These are phyloP conservation scores for Malacoctenus gilli DNA, from an alignment of 2,797 vertebrate species.

Conservation along the genomic window DNA sequence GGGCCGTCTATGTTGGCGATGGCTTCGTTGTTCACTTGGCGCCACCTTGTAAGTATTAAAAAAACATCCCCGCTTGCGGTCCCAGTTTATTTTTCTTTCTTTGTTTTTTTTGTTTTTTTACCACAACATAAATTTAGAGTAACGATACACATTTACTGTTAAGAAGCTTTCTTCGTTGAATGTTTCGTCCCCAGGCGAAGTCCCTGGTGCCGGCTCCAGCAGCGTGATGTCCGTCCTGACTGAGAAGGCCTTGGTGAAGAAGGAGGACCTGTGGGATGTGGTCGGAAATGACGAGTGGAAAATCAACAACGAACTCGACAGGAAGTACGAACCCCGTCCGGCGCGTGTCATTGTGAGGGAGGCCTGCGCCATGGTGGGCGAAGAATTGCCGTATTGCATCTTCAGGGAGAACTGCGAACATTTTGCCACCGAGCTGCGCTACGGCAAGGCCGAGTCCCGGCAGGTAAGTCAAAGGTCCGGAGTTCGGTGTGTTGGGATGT, in stretches of 20 bases:
- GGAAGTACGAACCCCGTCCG: conserved; percentile 63
- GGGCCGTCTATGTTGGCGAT: conserved; percentile 83
- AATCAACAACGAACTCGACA: conserved; percentile 86
- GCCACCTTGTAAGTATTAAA: conserved; percentile 75
- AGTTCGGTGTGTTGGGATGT: no score
- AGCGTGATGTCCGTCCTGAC: conserved; percentile 85
- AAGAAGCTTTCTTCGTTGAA: no score
- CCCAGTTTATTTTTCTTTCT: no score
- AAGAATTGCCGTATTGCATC: conserved; percentile 79
- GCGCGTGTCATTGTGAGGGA: conserved; percentile 71
- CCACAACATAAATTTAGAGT: no score
- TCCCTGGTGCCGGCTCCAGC: conserved; percentile 59
- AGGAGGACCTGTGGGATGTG: conserved; percentile 77
- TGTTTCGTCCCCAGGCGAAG: conserved; percentile 58
- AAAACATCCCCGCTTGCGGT: no score
- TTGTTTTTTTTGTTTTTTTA: no score
- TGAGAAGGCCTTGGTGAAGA: conserved; percentile 85
- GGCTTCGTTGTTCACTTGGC: conserved; percentile 82
- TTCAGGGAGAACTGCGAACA: conserved; percentile 88
- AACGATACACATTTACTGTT: no score
- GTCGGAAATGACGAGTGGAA: conserved; percentile 75
- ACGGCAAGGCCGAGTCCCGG: conserved; percentile 82
- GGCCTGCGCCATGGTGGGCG: conserved; percentile 73
- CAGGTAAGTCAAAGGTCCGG: conserved; percentile 73
- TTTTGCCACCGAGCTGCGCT: conserved; percentile 87